Conservation (phyloP, 2,888 invertebrate genomes). For the Clostera curtula region DNA sequence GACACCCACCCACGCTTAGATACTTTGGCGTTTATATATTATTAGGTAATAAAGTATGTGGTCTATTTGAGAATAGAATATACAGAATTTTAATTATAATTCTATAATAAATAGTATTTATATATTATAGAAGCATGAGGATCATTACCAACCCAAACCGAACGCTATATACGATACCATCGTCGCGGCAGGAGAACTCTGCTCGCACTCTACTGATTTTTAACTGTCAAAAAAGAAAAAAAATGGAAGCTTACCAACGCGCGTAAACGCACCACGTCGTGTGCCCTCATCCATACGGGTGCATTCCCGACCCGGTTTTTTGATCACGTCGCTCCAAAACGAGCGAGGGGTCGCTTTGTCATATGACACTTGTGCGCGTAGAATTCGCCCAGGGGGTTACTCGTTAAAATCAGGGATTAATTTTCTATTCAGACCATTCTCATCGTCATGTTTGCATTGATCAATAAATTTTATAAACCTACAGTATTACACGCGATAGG, state of each 20-base stretch:
- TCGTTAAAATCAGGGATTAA: constrained; percentile 57
- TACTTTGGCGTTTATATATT: too few relatives aligned
- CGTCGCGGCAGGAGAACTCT: too few relatives aligned
- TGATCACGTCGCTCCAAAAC: constrained; percentile 57
- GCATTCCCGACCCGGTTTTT: constrained; percentile 64
- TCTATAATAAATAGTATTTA: too few relatives aligned
- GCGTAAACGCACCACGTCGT: constrained; percentile 15
- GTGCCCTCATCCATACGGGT: constrained; percentile 49
- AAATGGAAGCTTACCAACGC: constrained; percentile 6
- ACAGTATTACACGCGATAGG: too few relatives aligned
- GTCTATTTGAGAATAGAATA: too few relatives aligned
- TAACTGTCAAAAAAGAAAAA: constrained; percentile 1
- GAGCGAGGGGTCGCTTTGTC: constrained; percentile 64
- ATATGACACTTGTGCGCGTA: constrained; percentile 68
- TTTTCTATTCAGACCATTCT: constrained; percentile 44
- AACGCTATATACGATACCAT: too few relatives aligned
- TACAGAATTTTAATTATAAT: too few relatives aligned
- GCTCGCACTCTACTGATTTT: neutral
- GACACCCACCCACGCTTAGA: too few relatives aligned
- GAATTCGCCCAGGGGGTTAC: constrained; percentile 56
- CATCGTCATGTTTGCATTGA: constrained; percentile 16
- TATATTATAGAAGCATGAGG: too few relatives aligned
- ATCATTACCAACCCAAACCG: too few relatives aligned
- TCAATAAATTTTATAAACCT: constrained; percentile 20
- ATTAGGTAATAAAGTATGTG: too few relatives aligned